phyloP scores from a whole-genome alignment of 2,797 vertebrate species.

The Odontamblyopus rebecca region DNA sequence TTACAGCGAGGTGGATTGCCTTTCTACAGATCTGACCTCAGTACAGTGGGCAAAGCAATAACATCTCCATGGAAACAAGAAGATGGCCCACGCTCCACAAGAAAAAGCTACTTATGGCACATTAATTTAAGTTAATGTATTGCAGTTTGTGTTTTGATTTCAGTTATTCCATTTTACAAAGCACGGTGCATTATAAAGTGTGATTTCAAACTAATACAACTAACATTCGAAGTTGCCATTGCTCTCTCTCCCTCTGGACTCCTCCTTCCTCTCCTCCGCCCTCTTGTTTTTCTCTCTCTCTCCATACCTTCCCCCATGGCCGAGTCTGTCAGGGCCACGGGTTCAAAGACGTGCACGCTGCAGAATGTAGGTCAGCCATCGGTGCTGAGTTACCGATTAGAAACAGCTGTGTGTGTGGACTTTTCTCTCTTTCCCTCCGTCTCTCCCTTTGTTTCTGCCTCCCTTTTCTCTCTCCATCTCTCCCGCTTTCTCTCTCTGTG shows the following conservation, averaged over 20 bases:
- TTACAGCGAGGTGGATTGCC: too few species aligned
- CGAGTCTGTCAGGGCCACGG: slow-evolving; percentile 68
- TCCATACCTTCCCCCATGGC: slow-evolving; percentile 65
- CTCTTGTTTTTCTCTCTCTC: slow-evolving; percentile 67
- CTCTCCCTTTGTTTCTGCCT: background rate
- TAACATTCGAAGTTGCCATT: background rate
- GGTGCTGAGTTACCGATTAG: slow-evolving; percentile 81
- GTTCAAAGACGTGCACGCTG: slow-evolving; percentile 73
- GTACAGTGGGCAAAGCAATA: too few species aligned
- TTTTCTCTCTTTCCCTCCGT: background rate
- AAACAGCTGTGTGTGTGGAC: slow-evolving; percentile 81
- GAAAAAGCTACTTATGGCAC: too few species aligned
- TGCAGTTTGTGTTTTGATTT: too few species aligned
- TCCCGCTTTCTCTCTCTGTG: slow-evolving; percentile 1
- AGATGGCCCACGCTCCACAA: too few species aligned
- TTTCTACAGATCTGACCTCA: too few species aligned
- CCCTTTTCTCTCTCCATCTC: slow-evolving; percentile 26
- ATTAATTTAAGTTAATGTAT: too few species aligned
- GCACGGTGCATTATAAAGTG: background rate
- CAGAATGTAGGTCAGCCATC: slow-evolving; percentile 82
- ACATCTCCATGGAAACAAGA: too few species aligned
- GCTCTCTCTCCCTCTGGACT: slow-evolving; percentile 13
- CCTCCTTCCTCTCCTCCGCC: slow-evolving; percentile 47
- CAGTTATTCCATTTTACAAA: background rate
- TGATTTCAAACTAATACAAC: background rate